Conservation (phyloP, 2,797 vertebrate genomes). For the Esox lucius region DNA sequence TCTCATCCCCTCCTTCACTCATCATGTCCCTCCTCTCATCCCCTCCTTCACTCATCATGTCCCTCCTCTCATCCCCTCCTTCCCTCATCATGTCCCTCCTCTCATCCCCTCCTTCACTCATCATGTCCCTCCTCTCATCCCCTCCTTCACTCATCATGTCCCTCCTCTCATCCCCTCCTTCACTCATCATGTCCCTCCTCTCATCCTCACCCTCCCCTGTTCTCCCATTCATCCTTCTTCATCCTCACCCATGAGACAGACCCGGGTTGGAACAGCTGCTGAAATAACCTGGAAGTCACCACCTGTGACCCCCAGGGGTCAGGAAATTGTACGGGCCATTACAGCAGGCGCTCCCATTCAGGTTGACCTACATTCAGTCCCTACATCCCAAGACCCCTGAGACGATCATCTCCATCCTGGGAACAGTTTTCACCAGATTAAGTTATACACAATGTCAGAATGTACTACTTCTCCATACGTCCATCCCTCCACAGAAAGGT, state of each 20-base stretch:
- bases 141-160: not conserved
- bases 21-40: not conserved
- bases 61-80: conserved; percentile 16
- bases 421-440: no score
- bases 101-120: not conserved
- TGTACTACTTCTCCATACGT: not conserved
- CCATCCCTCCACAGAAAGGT: not conserved
- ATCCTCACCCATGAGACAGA: conserved; percentile 23
- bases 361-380: no score
- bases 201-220: not conserved
- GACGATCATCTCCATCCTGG: no score
- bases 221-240: conserved; percentile 27
- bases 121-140: not conserved
- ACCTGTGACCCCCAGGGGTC: conserved; percentile 24
- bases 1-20: conserved; percentile 1
- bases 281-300: conserved; percentile 37
- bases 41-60: conserved; percentile 7
- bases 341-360: no score
- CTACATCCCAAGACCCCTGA: no score
- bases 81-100: not conserved
- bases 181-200: not conserved
- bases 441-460: no score
- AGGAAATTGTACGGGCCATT: not conserved
- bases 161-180: conserved; percentile 1
- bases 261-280: conserved; percentile 25